A percentile compares a stretch with the other conserved stretches of the same genome.
Evolutionary conservation across 2,113 vertebrate species (phyloP).

Genomic region (Notarius lentiginosus): DNA sequence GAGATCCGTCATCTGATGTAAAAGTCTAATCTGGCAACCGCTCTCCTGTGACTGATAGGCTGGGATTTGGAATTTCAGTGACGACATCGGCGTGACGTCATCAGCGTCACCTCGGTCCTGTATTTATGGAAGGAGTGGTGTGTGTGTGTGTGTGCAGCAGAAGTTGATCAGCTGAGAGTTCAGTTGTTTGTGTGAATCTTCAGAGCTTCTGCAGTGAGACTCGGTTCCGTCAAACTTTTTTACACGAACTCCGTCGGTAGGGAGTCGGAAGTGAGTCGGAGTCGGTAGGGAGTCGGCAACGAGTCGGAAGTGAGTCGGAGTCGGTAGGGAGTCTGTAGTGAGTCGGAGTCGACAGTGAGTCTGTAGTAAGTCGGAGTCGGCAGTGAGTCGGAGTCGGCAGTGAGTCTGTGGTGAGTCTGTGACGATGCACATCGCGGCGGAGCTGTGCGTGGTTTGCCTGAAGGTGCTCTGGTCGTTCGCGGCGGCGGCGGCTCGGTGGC

Average conservation of each 20-base stretch:
- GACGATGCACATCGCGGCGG: slow-evolving; percentile 80
- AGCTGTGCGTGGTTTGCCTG: slow-evolving; percentile 82
- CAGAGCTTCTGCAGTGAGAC: background rate
- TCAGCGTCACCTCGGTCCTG: background rate
- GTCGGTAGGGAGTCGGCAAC: background rate
- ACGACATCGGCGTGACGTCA: background rate
- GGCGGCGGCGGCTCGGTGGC: slow-evolving; percentile 79
- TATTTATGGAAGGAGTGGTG: background rate
- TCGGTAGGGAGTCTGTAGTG: background rate
- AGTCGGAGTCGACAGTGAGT: background rate
- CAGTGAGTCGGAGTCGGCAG: too few species aligned
- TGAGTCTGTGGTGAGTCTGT: background rate
- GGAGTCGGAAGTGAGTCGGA: too few species aligned
- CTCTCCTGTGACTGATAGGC: background rate
- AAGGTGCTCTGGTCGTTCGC: slow-evolving; percentile 85
- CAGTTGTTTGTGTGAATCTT: too few species aligned
- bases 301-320: background rate
- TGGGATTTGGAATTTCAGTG: background rate
- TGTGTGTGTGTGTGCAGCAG: background rate
- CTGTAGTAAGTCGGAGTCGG: too few species aligned
- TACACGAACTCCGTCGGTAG: background rate
- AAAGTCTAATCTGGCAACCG: background rate
- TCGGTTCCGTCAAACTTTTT: background rate
- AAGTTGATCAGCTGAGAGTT: background rate
- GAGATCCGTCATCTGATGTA: too few species aligned